Evolutionary conservation across 1,140 invertebrate species (phyloP).

Genomic region (Scaptodrosophila lebanonensis): DNA sequence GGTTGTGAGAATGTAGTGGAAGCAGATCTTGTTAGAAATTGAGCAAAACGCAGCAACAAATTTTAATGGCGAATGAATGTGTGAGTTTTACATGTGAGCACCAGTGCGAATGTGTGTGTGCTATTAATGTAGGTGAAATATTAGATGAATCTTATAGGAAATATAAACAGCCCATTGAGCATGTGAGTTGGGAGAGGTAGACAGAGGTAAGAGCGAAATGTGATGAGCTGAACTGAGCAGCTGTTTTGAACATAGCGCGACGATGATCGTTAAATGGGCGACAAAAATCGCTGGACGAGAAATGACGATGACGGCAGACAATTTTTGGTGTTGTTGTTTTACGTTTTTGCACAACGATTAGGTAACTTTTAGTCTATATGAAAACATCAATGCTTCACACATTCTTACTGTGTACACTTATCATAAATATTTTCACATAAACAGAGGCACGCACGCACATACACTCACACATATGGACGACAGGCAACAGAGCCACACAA

Average conservation of each 20-base stretch:
- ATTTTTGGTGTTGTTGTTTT: slow-evolving; percentile 16
- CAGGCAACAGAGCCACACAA: slow-evolving; percentile 14
- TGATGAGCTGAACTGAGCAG: slow-evolving; percentile 24
- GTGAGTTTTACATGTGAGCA: background rate
- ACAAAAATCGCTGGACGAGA: background rate
- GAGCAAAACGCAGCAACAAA: slow-evolving; percentile 44
- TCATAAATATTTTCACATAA: slow-evolving; percentile 32
- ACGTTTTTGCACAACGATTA: slow-evolving; percentile 57
- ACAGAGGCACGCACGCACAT: slow-evolving; percentile 33
- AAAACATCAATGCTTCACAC: slow-evolving; percentile 72
- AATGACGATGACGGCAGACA: slow-evolving; percentile 8
- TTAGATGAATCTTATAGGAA: slow-evolving; percentile 45
- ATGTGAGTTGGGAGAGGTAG: slow-evolving; percentile 17
- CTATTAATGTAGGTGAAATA: slow-evolving; percentile 57
- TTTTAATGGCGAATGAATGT: slow-evolving; percentile 11
- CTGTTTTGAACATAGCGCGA: slow-evolving; percentile 48
- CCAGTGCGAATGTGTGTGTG: slow-evolving; percentile 27
- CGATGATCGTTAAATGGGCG: background rate
- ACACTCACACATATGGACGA: slow-evolving; percentile 28
- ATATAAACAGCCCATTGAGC: slow-evolving; percentile 50
- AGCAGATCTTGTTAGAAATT: slow-evolving; percentile 43
- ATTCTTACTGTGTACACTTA: slow-evolving; percentile 43
- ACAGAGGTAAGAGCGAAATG: slow-evolving; percentile 7
- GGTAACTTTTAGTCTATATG: slow-evolving; percentile 67
- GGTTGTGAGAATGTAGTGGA: slow-evolving; percentile 35